These are phyloP conservation scores for Halocynthia roretzi DNA, from an alignment of 23 tunicate genomes.

Conservation along the genomic window DNA sequence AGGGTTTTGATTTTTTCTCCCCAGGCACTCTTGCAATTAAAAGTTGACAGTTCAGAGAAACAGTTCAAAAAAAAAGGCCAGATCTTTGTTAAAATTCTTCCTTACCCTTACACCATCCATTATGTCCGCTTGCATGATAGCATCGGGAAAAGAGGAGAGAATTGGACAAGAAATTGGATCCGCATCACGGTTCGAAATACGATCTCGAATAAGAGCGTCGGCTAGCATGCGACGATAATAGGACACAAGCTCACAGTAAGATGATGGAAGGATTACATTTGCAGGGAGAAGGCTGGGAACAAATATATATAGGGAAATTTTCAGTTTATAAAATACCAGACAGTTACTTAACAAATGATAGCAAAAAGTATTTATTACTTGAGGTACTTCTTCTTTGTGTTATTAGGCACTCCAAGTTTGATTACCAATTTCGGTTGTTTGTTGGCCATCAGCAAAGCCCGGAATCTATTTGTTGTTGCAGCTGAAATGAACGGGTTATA, in stretches of 20 bases:
- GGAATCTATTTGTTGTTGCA: conserved; percentile 49
- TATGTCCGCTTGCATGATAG: conserved; percentile 42
- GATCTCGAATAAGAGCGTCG: conserved; percentile 48
- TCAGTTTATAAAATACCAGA: background rate
- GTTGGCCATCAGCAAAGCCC: conserved; percentile 37
- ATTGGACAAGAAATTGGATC: conserved; percentile 60
- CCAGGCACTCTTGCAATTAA: conserved; percentile 43
- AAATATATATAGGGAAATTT: background rate
- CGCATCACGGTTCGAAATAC: conserved; percentile 39
- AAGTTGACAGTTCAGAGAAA: background rate
- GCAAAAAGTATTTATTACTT: conserved; percentile 26
- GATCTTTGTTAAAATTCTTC: background rate
- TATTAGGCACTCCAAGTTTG: conserved; percentile 43
- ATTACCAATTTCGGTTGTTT: conserved; percentile 67
- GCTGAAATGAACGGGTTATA: background rate
- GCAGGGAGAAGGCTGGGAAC: conserved; percentile 39
- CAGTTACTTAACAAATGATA: conserved; percentile 9
- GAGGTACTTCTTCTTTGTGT: conserved; percentile 45
- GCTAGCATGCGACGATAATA: conserved; percentile 52
- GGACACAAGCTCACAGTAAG: conserved; percentile 25
- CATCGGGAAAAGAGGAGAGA: conserved; percentile 38
- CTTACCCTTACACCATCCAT: conserved; percentile 77
- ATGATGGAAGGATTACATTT: conserved; percentile 35
- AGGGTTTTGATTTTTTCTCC: conserved; percentile 41
- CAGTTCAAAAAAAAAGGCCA: too few relatives aligned